Evolutionary conservation across 1,140 invertebrate genomes (phyloP).

Genomic region (Stratiolaelaps scimitus): DNA sequence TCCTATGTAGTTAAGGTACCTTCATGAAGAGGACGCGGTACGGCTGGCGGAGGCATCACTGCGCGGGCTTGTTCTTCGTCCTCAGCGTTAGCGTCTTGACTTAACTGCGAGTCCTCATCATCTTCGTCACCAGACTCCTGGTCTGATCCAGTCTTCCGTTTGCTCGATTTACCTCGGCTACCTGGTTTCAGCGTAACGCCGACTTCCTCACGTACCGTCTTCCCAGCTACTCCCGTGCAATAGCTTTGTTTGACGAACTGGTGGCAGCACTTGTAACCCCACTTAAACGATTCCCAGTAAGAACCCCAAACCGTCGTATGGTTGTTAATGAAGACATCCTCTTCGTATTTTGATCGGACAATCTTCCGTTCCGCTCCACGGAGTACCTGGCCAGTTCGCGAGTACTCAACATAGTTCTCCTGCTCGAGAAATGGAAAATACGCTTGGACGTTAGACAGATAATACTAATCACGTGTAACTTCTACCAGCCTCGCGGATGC

Average conservation of each 20-base stretch:
- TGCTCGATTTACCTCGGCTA: too few species aligned
- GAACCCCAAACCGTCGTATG: conserved; percentile 91
- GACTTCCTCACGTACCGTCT: conserved; percentile 37
- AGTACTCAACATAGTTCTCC: conserved; percentile 92
- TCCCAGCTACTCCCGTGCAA: conserved; percentile 64
- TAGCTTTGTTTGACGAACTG: conserved; percentile 69
- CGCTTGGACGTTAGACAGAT: too few species aligned
- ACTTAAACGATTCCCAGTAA: conserved; percentile 75
- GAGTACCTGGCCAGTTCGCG: conserved; percentile 69
- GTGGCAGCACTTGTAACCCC: conserved; percentile 95
- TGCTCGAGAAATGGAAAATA: conserved; percentile 30
- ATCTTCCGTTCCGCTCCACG: conserved; percentile 74
- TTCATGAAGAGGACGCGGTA: too few species aligned
- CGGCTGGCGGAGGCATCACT: too few species aligned
- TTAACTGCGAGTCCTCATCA: too few species aligned
- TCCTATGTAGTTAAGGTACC: too few species aligned
- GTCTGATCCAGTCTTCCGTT: too few species aligned
- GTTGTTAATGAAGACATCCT: conserved; percentile 83
- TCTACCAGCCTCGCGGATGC: too few species aligned
- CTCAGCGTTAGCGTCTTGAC: too few species aligned
- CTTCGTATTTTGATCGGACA: conserved; percentile 80
- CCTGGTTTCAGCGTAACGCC: too few species aligned
- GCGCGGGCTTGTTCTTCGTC: too few species aligned
- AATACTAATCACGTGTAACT: background rate
- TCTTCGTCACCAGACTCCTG: too few species aligned